Conservation (phyloP, 1,140 invertebrate species). For the Scaptodrosophila lebanonensis region DNA sequence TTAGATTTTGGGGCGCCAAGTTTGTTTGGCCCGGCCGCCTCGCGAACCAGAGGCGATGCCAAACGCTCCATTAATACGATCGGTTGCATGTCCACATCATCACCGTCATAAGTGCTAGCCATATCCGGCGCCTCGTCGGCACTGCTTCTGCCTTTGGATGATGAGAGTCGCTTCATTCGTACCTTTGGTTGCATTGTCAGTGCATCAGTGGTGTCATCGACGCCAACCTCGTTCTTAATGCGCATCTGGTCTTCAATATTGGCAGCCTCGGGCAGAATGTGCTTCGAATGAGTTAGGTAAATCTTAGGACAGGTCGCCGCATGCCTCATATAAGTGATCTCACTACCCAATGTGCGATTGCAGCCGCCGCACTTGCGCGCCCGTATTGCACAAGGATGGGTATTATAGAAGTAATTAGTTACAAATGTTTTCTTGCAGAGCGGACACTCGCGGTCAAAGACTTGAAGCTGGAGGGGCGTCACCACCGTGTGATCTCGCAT, state of each 20-base stretch:
- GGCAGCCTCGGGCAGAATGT: constrained; percentile 53
- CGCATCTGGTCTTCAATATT: constrained; percentile 46
- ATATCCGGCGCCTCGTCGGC: too few species aligned
- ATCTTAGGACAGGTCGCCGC: constrained; percentile 56
- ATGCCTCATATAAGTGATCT: constrained; percentile 55
- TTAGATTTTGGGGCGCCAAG: constrained; percentile 19
- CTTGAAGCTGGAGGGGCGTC: constrained; percentile 38
- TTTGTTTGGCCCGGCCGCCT: constrained; percentile 2
- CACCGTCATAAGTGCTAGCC: constrained; percentile 18
- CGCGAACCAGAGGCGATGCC: constrained; percentile 42
- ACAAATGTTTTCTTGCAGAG: constrained; percentile 59
- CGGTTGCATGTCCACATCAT: constrained; percentile 54
- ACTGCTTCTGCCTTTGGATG: too few species aligned
- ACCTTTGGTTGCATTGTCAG: constrained; percentile 12
- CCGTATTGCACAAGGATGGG: constrained; percentile 63
- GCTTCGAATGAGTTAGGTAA: constrained; percentile 62
- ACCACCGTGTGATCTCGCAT: constrained; percentile 50
- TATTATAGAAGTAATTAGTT: constrained; percentile 70
- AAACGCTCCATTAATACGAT: constrained; percentile 59
- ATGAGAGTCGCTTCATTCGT: constrained; percentile 14
- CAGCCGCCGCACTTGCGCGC: constrained; percentile 65
- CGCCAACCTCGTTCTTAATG: constrained; percentile 64
- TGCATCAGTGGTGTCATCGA: constrained; percentile 16
- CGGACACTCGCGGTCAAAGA: constrained; percentile 64
- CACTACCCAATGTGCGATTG: constrained; percentile 39